phyloP scores from a whole-genome alignment of 2,888 invertebrate species.

The Cheilosia vernalis region DNA sequence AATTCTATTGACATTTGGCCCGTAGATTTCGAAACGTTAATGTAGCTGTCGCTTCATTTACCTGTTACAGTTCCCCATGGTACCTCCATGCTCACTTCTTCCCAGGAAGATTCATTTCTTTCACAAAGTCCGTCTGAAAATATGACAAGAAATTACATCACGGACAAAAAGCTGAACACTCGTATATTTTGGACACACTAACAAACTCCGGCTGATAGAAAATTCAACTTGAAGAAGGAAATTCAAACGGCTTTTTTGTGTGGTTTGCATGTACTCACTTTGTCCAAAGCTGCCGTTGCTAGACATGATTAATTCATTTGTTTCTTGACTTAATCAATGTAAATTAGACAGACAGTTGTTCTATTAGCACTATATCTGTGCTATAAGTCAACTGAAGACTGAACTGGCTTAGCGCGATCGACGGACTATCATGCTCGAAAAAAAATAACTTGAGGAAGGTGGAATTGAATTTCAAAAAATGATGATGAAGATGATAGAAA shows the following conservation, averaged over 20 bases:
- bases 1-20: not conserved
- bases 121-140: constrained; percentile 54
- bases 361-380: not conserved
- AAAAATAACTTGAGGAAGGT: constrained; percentile 4
- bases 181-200: not conserved
- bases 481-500: not conserved
- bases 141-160: constrained; percentile 34
- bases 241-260: not conserved
- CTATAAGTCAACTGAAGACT: not conserved
- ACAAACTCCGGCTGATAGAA: not conserved
- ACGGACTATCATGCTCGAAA: constrained; percentile 22
- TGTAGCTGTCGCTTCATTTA: constrained; percentile 80
- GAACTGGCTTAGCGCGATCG: not conserved
- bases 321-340: not conserved
- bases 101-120: constrained; percentile 80
- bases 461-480: constrained; percentile 19
- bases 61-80: constrained; percentile 92
- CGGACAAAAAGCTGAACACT: not conserved
- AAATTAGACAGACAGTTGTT: not conserved
- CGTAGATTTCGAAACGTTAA: too few relatives aligned
- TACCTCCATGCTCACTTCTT: constrained; percentile 90
- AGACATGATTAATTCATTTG: constrained; percentile 20
- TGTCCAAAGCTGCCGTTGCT: constrained; percentile 13
- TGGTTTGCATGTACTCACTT: constrained; percentile 45
- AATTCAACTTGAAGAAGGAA: constrained; percentile 28